Evolutionary conservation across 2,888 invertebrate genomes (phyloP), one percentile per base, ranked within the genome.

Genomic region (Apoda limacodes): DNA sequence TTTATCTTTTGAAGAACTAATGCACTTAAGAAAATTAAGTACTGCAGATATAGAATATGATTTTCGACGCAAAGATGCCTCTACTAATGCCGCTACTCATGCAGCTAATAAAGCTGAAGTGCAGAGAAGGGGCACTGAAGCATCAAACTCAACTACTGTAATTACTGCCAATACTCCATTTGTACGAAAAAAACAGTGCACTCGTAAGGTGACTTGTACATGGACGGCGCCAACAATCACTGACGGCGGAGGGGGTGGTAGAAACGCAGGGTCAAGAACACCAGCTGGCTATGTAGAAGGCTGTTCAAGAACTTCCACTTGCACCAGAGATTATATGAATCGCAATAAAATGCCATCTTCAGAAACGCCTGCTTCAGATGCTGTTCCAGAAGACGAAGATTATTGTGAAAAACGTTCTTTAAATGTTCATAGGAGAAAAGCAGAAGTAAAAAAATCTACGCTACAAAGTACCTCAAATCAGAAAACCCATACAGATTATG

Each of bases 1-100:
- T 50, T 58, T 80, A 35, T 80, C 78, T 4, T 80, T 80, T 51
- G 72, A 78, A 37, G 76, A 80, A 45, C 47, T 80, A 40, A 64
- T 80, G 66, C 66, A 64, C 50, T 48, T 76, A 7, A 56, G 74
- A 41, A 75, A 67, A 51, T 45, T 59, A n/a, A 64, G 52, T 34
- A 43, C 52, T 23, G 32, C 30, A 9, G 52, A 56, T 37, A 32
- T 43, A 14, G 50, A 52, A 24, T 43, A 45, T 13, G 52, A 57
- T 39, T 40, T 46, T n/a, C 50, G 62, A 36, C 52, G 69, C 14
- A 10, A 11, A 21, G 37, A 29, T 14, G 32, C 26, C 25, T 12
- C n/a, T 11, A 24, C 7, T 11, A 21, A 17, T 21, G 14, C 25
- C 17, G 13, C 21, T 13, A 25, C 36, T 23, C 34, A 34, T 26